Evolutionary conservation across 2,113 vertebrate species (phyloP), one percentile per base, ranked within the genome.

Genomic region (Cynopterus brachyotis): DNA sequence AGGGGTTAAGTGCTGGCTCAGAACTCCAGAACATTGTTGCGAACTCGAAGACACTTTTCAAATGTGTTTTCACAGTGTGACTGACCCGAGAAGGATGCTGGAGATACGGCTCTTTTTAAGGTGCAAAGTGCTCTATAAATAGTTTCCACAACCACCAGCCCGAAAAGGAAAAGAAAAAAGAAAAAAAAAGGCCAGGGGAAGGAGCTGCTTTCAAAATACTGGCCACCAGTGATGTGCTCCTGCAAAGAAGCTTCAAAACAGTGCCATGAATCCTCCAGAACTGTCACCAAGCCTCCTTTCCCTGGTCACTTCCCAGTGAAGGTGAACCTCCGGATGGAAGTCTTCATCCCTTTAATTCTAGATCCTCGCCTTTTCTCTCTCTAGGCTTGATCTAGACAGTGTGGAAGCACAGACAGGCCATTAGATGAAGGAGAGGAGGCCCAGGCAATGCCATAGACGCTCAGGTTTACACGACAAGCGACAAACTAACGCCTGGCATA

Each of bases 371-470:
- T 19, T 3, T 69, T n/a, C n/a, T n/a, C n/a, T 50, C 66, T 24
- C 55, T 35, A 24, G 55, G 26, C 37, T 78, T 82, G 7, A 9
- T 22, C 60, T 28, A 35, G 91, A 35, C 28, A 20, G 24, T 28
- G 24, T 3, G 24, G 47, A 53, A 35, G 40, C 28, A 40, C 0
- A 6, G 66, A 13, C 1, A 37, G 9, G 35, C 70, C 66, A 15
- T 1, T 5, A 5, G 50, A 40, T 64, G 3, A 40, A 81, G 67
- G 26, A 57, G 64, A 50, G 66, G 19, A 13, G 20, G 80, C 22
- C 47, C 10, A n/a, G 40, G 47, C 15, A 26, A 15, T 13, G 17
- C 42, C 50, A 1, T 0, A 0, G 19, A 12, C 0, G 11, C 35
- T 50, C 30, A 13, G 6, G 17, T 55, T 67, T 47, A 69, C 15